These are phyloP conservation scores for Neomicropteryx cornuta DNA, from an alignment of 1,140 invertebrate genomes.

Conservation along the genomic window DNA sequence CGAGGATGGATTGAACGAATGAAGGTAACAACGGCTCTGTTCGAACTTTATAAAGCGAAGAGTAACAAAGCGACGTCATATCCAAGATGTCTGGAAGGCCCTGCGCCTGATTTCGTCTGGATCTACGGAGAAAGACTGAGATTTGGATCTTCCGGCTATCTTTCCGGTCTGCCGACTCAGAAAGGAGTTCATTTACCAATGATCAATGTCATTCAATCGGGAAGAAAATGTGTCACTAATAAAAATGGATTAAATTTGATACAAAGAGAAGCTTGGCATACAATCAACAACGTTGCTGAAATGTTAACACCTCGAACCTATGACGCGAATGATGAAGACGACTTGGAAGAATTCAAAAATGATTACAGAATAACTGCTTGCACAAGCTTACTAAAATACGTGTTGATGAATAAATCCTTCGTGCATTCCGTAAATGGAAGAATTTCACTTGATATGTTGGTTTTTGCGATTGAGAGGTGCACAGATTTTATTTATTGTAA, in stretches of 20 bases:
- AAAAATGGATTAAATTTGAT: conserved; percentile 45
- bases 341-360: conserved; percentile 39
- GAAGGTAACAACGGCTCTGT: conserved; percentile 22
- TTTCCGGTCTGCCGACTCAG: too few species aligned
- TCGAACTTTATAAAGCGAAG: conserved; percentile 25
- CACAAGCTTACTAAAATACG: conserved; percentile 67
- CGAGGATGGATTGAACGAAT: conserved; percentile 53
- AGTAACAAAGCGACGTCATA: conserved; percentile 26
- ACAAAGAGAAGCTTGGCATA: conserved; percentile 47
- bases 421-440: conserved; percentile 56
- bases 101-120: conserved; percentile 48
- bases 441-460: conserved; percentile 35
- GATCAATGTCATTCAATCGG: conserved; percentile 43
- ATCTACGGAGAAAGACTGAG: conserved; percentile 28
- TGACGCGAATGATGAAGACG: conserved; percentile 33
- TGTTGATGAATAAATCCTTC: too few species aligned
- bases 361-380: conserved; percentile 71
- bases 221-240: conserved; percentile 46
- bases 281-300: conserved; percentile 41
- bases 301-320: conserved; percentile 46
- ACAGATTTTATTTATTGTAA: conserved; percentile 38
- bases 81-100: conserved; percentile 33
- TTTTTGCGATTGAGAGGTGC: conserved; percentile 45
- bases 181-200: conserved; percentile 26
- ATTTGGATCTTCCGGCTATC: conserved; percentile 26